phyloP scores from a whole-genome alignment of 2,888 invertebrate species.

The Sicus ferrugineus region DNA sequence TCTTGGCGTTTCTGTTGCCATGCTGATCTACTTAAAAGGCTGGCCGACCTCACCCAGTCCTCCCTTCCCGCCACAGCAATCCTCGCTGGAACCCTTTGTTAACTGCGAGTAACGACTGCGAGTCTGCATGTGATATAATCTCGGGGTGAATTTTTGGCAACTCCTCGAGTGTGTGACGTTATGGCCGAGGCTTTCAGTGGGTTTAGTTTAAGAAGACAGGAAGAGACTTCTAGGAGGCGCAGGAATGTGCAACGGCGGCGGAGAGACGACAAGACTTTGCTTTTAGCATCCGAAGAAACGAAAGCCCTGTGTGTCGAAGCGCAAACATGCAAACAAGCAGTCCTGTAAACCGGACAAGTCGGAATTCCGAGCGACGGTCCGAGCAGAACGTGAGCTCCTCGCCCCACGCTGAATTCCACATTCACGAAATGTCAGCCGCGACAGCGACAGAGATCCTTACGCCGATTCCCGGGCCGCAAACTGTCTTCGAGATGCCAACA shows the following conservation, averaged over 20 bases:
- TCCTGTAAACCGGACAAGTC: conserved; percentile 6
- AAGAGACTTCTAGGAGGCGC: conserved; percentile 25
- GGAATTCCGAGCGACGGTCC: neutral
- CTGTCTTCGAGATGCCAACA: conserved; percentile 19
- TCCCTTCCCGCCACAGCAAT: conserved; percentile 1
- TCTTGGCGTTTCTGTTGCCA: conserved; percentile 35
- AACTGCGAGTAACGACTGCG: conserved; percentile 1
- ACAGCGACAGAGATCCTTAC: neutral
- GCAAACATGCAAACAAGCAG: conserved; percentile 17
- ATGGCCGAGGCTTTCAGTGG: conserved; percentile 44
- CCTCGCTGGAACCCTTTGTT: conserved; percentile 29
- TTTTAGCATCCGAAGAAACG: conserved; percentile 53
- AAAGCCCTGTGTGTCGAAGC: conserved; percentile 1
- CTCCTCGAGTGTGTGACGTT: conserved; percentile 47
- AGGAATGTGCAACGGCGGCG: neutral
- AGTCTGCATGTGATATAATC: conserved; percentile 24
- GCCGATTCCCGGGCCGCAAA: neutral
- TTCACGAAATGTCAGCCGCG: conserved; percentile 18
- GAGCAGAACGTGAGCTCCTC: neutral
- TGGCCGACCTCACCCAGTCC: neutral
- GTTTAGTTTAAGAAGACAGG: conserved; percentile 38
- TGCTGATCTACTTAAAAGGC: conserved; percentile 22
- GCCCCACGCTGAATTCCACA: neutral
- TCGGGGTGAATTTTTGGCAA: conserved; percentile 49
- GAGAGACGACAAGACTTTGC: conserved; percentile 53